Evolutionary conservation across 2,888 invertebrate species (phyloP), one percentile per base, ranked within the genome.

Genomic region (Volucella inanis): DNA sequence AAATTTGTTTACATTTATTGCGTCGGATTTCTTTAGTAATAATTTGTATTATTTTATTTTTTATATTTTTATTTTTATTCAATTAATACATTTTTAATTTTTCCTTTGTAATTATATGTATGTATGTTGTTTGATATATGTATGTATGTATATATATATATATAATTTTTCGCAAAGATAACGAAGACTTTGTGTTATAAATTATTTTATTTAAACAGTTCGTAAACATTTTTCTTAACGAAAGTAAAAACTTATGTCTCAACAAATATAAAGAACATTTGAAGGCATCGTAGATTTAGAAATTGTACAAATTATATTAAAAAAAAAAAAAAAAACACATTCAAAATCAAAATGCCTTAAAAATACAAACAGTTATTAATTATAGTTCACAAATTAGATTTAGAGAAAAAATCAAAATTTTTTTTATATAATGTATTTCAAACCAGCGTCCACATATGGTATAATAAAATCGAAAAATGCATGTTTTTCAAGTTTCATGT

Each of bases 91-190:
- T 81, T 39, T 6, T 31, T 78, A 79, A 87, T 78, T 79, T 49
- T 64, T 11, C 67, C 8, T 64, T 43, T 67, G 39, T 80, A 54
- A 68, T 55, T 70, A 54, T 76, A 64, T 72, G 59, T 79, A 75
- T 77, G 57, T 68, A 77, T 76, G 50, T 76, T 82, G 62, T 75
- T 77, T 80, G 77, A 87, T 87, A 78, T 74, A 84, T 84, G 74
- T 87, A 87, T 65, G 67, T 75, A 68, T 31, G 49, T 81, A 75
- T 81, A 57, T 76, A 68, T 31, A 54, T 81, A 75, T 81, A 57
- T 76, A 71, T 87, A 76, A 82, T 67, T 76, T 80, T 83, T 74
- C 86, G 81, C 85, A 87, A 87, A 87, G 80, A 86, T 87, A 87
- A 87, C 87, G 86, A 87, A 85, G 81, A 81, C 81, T 82, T 81